Evolutionary conservation across 2,888 invertebrate species (phyloP).

Genomic region (Crematogaster levior): DNA sequence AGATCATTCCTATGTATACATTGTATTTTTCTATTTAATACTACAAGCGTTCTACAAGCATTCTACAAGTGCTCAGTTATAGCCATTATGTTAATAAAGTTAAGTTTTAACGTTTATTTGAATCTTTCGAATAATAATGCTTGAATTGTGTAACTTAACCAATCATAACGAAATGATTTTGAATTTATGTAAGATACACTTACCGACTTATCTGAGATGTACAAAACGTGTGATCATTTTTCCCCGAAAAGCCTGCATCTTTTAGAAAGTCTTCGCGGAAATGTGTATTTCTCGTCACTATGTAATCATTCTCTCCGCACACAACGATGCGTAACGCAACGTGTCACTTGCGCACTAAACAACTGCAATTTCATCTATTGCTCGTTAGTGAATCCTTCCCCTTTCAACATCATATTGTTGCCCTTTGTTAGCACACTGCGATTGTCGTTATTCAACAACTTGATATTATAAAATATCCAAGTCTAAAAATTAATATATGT

Average conservation of each 20-base stretch:
- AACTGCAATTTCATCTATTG: constrained; percentile 12
- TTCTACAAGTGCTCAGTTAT: not conserved
- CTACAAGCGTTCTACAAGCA: not conserved
- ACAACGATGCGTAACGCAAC: not conserved
- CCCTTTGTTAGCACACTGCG: not conserved
- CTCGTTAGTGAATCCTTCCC: constrained; percentile 5
- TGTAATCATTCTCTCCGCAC: not conserved
- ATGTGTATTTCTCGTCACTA: not conserved
- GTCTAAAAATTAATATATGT: not conserved
- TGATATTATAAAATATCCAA: not conserved
- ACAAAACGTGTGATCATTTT: not conserved
- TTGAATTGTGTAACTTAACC: not conserved
- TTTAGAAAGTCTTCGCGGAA: not conserved
- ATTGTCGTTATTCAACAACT: not conserved
- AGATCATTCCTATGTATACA: not conserved
- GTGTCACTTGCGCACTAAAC: not conserved
- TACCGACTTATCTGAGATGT: not conserved
- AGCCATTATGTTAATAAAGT: not conserved
- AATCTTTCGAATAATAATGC: not conserved
- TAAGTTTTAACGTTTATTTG: not conserved
- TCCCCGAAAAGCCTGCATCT: not conserved
- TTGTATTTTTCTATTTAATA: not conserved
- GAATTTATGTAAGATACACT: not conserved
- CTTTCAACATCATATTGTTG: not conserved
- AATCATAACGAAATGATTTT: not conserved